Evolutionary conservation across 2,888 invertebrate genomes (phyloP), one percentile per base, ranked within the genome.

Genomic region (Pterobdella sp.): DNA sequence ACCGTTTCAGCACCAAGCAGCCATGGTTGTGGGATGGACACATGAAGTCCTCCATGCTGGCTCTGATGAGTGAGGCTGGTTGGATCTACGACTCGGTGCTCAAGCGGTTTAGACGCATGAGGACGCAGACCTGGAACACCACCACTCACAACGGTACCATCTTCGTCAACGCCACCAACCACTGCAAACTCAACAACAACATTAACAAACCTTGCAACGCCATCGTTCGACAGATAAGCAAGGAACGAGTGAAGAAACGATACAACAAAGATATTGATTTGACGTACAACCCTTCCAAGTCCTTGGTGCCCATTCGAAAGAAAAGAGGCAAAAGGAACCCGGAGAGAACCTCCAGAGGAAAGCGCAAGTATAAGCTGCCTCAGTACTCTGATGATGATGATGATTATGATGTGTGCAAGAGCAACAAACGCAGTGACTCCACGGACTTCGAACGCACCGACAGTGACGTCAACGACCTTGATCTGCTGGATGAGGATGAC

Each of bases 21-120:
- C 63, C 71, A 18, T 71, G 71, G 71, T 56, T 49, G 71, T 71
- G 71, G 71, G 63, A 71, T 32, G 63, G 34, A 1, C 32, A 34
- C 18, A 71, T 71, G 71, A 71, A 71, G 35, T 22, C 71, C 4
- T 42, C 71, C 56, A 71, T 71, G 71, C 31, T 71, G 60, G 18
- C 71, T 1, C 52, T 71, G 22, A 71, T 71, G 71, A 35, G 56
- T 1, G 71, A 71, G 1, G 71, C 71, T 1, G 71, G 71, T 4
- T 71, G 71, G 71, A 49, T 52, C 22, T 71, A 36, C 63, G 71
- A 71, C 63, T 35, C 71, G 36, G 56, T 71, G 0, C 26, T 63
- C 3, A 60, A 52, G 26, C n/a, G 71, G 52, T 71, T 71, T 63
- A 42, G 71, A 36, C 60, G 60, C 60, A 56, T 56, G 60, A 22